phyloP scores from a whole-genome alignment of 2,888 invertebrate genomes.

The Apodemia mormo region DNA sequence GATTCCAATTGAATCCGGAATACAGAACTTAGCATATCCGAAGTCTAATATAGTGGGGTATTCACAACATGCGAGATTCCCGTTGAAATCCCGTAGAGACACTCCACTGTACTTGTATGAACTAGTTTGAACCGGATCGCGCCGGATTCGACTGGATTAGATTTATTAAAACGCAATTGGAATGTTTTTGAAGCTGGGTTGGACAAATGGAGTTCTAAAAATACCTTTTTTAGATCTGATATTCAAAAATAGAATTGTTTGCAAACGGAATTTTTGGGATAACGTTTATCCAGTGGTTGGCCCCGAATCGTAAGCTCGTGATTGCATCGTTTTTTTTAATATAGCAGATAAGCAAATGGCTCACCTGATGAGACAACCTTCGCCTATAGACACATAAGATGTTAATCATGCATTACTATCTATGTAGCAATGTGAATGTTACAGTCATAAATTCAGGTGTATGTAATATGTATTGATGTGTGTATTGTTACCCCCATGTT shows the following conservation, averaged over 20 bases:
- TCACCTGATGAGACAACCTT: too few relatives aligned
- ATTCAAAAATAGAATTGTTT: not conserved
- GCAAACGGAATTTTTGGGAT: too few relatives aligned
- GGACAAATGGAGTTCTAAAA: constrained; percentile 24
- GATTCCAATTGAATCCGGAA: constrained; percentile 33
- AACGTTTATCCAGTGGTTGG: too few relatives aligned
- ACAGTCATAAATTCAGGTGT: too few relatives aligned
- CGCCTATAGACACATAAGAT: too few relatives aligned
- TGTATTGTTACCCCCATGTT: too few relatives aligned
- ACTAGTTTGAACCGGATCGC: constrained; percentile 41
- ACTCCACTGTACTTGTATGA: constrained; percentile 35
- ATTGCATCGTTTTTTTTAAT: too few relatives aligned
- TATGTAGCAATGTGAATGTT: too few relatives aligned
- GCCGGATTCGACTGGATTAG: constrained; percentile 44
- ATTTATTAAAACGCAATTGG: constrained; percentile 42
- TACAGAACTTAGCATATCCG: constrained; percentile 44
- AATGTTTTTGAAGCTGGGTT: constrained; percentile 21
- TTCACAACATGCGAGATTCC: constrained; percentile 48
- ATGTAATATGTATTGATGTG: too few relatives aligned
- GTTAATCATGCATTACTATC: too few relatives aligned
- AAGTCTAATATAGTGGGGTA: constrained; percentile 44
- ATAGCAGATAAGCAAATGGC: too few relatives aligned
- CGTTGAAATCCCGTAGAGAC: constrained; percentile 41
- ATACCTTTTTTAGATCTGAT: not conserved
- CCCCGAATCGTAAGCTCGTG: too few relatives aligned